A percentile compares a stretch with the other conserved stretches of the same genome.
phyloP scores from a whole-genome alignment of 2,797 vertebrate genomes.

The Syngnathus rostellatus region DNA sequence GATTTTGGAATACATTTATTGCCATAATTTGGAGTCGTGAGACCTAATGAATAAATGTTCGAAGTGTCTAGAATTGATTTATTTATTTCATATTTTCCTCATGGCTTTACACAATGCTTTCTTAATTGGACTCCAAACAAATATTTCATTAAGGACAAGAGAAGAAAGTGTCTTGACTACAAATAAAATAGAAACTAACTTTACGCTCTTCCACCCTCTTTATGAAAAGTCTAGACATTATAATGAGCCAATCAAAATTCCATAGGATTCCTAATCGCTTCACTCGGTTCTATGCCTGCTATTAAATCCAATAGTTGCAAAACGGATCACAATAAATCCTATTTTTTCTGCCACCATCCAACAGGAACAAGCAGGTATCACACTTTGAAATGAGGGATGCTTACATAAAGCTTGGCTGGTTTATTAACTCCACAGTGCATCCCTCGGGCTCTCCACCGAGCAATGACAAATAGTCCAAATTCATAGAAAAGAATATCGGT shows the following conservation, averaged over 20 bases:
- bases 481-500: conserved; percentile 19
- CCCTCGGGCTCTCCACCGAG: conserved; percentile 33
- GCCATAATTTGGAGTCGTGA: conserved; percentile 17
- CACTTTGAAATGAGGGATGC: conserved; percentile 14
- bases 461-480: conserved; percentile 11
- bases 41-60: conserved; percentile 27
- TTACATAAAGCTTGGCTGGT: conserved; percentile 47
- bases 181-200: neutral
- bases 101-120: conserved; percentile 4
- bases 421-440: conserved; percentile 46
- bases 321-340: neutral
- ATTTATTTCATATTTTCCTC: too few species aligned
- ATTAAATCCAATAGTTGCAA: neutral
- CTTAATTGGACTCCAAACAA: neutral
- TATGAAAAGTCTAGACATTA: neutral
- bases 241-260: neutral
- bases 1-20: neutral
- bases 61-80: too few species aligned
- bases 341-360: neutral
- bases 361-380: neutral
- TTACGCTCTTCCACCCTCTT: neutral
- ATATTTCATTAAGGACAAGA: neutral
- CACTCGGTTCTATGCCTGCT: neutral
- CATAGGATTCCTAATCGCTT: neutral
- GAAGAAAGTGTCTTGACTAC: neutral